A percentile compares a stretch with the other conserved stretches of the same genome.
These are phyloP conservation scores for Rattus norvegicus DNA, from an alignment of 2,113 vertebrate genomes.

Conservation along the genomic window GRCr8 NC_086023.1:143800001-143800500, in stretches of 20 bases:
- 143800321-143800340: neutral
- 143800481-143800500: neutral
- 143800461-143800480: neutral
- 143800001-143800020: neutral
- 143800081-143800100: too few species aligned
- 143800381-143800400: neutral
- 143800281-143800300: neutral
- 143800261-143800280: neutral
- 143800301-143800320: neutral
- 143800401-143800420: conserved; percentile 24
- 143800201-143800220: neutral
- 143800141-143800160: neutral
- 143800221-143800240: neutral
- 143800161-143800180: too few species aligned
- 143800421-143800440: neutral
- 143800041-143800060: neutral
- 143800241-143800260: conserved; percentile 32
- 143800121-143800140: neutral
- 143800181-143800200: neutral
- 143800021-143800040: neutral
- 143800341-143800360: neutral
- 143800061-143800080: neutral
- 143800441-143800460: neutral
- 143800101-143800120: neutral
- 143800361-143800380: neutral